Evolutionary conservation across 2,888 invertebrate species (phyloP).

Genomic region (Oxycera nigricornis): DNA sequence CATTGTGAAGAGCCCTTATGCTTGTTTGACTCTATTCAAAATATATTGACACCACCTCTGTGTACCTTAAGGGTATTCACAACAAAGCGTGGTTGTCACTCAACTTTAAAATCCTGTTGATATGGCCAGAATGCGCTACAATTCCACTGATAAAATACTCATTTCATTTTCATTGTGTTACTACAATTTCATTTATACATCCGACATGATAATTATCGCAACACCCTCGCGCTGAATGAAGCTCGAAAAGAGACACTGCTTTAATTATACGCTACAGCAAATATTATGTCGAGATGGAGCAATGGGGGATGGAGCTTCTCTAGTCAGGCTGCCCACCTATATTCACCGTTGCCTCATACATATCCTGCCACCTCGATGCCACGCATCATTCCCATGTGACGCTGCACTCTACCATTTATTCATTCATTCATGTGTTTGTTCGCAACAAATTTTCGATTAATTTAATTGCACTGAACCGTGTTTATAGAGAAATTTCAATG

Average conservation of each 20-base stretch:
- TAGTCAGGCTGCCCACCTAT: background rate
- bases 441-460: slow-evolving; percentile 39
- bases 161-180: background rate
- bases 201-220: slow-evolving; percentile 12
- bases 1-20: background rate
- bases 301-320: background rate
- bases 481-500: background rate
- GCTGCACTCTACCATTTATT: background rate
- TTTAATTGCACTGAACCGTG: slow-evolving; percentile 31
- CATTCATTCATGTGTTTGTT: background rate
- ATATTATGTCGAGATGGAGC: background rate
- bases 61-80: background rate
- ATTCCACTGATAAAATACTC: background rate
- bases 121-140: background rate
- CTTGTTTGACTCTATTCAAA: background rate
- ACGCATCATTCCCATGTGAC: background rate
- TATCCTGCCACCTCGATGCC: background rate
- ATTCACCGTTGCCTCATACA: background rate
- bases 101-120: background rate
- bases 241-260: slow-evolving; percentile 21
- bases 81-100: background rate
- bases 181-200: background rate
- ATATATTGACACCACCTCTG: background rate
- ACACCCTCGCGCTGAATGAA: background rate
- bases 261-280: slow-evolving; percentile 6